These are phyloP conservation scores for Dicrostonyx torquatus DNA, from an alignment of 2,797 vertebrate genomes.

Conservation along the genomic window DNA sequence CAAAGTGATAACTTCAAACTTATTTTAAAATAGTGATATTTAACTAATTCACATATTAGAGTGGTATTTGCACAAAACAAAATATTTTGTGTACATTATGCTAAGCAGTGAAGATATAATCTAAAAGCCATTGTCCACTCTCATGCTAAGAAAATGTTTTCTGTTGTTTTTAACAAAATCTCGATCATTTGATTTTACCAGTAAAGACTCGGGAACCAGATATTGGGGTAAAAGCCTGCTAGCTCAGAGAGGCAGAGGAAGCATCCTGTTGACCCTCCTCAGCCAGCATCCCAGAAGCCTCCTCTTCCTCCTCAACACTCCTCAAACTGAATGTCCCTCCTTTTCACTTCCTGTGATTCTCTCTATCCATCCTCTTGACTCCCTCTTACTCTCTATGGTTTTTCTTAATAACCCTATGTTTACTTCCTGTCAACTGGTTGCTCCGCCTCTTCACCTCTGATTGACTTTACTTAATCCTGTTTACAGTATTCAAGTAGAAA, in stretches of 20 bases:
- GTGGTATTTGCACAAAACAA: not conserved
- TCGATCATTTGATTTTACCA: not conserved
- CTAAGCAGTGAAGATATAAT: constrained; percentile 17
- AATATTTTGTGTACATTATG: not conserved
- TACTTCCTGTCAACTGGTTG: not conserved
- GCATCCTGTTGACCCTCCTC: not conserved
- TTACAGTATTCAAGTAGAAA: not conserved
- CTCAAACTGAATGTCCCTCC: not conserved
- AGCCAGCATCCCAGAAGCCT: not conserved
- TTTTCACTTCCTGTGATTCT: not conserved
- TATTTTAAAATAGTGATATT: constrained; percentile 45
- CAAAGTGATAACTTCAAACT: constrained; percentile 39
- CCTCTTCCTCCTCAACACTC: not conserved
- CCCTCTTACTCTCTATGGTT: not conserved
- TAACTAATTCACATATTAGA: not conserved
- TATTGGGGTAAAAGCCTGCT: not conserved
- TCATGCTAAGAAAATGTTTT: not conserved
- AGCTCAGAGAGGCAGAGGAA: not conserved
- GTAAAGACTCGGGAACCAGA: not conserved
- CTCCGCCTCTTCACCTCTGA: not conserved
- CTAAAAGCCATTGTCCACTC: constrained; percentile 20
- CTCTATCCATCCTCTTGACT: not conserved
- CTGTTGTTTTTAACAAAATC: not conserved
- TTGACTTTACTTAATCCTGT: not conserved
- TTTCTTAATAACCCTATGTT: not conserved